Percentiles rank a stretch among this genome's conserved stretches.
phyloP scores from a whole-genome alignment of 1,140 invertebrate genomes.

The Euwallacea similis region DNA sequence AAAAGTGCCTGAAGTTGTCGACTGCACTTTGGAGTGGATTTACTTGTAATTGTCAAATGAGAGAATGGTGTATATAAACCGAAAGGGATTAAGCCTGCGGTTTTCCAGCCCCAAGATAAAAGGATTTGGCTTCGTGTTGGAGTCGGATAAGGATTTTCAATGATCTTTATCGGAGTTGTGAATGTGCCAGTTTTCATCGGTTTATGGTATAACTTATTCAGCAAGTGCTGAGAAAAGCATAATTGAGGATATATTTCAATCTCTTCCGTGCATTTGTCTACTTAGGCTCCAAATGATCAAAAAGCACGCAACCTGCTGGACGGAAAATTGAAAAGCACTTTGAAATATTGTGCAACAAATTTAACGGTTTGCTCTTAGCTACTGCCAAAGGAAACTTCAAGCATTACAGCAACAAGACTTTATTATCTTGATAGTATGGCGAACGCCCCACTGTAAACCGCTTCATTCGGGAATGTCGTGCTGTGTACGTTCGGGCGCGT shows the following conservation, averaged over 20 bases:
- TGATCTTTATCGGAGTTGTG: neutral
- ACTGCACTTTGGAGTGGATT: conserved; percentile 11
- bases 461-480: no score
- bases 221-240: neutral
- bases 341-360: no score
- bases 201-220: neutral
- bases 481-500: no score
- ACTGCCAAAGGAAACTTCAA: no score
- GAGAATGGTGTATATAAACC: conserved; percentile 18
- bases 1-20: conserved; percentile 12
- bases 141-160: no score
- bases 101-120: conserved; percentile 16
- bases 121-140: conserved; percentile 1
- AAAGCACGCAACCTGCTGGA: neutral
- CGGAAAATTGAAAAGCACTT: no score
- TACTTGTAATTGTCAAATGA: conserved; percentile 25
- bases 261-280: conserved; percentile 7
- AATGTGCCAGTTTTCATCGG: neutral
- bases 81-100: conserved; percentile 12
- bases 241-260: conserved; percentile 1
- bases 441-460: no score
- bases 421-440: no score
- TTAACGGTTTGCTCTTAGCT: no score
- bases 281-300: neutral
- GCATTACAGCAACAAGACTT: no score